phyloP scores from a whole-genome alignment of 1,140 invertebrate genomes.

The Hydropsyche tenuis region DNA sequence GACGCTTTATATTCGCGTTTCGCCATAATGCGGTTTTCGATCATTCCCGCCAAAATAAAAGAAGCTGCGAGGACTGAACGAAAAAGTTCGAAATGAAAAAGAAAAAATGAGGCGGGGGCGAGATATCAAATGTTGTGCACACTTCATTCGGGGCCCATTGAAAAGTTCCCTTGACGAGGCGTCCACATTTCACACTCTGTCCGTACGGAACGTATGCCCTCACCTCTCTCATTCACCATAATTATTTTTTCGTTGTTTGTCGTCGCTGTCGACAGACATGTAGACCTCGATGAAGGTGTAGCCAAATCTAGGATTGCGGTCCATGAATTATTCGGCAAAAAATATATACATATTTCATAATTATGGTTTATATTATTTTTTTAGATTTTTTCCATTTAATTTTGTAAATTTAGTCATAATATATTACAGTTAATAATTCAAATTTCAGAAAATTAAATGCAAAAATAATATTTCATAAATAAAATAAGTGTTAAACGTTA shows the following conservation, averaged over 20 bases:
- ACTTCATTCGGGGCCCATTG: conserved; percentile 30
- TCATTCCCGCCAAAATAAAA: conserved; percentile 20
- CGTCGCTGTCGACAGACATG: conserved; percentile 27
- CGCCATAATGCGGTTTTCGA: conserved; percentile 33
- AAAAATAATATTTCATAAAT: too few species aligned
- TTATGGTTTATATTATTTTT: too few species aligned
- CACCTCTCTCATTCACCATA: conserved; percentile 27
- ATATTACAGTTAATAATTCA: too few species aligned
- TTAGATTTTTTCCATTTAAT: too few species aligned
- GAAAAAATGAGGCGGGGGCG: conserved; percentile 4
- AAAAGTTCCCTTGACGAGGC: conserved; percentile 35
- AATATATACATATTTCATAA: too few species aligned
- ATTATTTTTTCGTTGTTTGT: conserved; percentile 40
- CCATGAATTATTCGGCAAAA: neutral
- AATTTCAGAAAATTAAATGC: too few species aligned
- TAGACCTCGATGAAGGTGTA: neutral
- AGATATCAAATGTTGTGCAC: conserved; percentile 40
- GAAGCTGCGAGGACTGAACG: too few species aligned
- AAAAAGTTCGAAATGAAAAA: conserved; percentile 2
- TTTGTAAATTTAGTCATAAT: too few species aligned
- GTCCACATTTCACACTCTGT: conserved; percentile 39
- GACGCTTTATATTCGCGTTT: conserved; percentile 15
- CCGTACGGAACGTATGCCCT: conserved; percentile 26
- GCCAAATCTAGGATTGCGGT: neutral
- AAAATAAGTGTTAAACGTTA: too few species aligned